phyloP scores from a whole-genome alignment of 1,140 invertebrate species.

The Dreissena polymorpha region DNA sequence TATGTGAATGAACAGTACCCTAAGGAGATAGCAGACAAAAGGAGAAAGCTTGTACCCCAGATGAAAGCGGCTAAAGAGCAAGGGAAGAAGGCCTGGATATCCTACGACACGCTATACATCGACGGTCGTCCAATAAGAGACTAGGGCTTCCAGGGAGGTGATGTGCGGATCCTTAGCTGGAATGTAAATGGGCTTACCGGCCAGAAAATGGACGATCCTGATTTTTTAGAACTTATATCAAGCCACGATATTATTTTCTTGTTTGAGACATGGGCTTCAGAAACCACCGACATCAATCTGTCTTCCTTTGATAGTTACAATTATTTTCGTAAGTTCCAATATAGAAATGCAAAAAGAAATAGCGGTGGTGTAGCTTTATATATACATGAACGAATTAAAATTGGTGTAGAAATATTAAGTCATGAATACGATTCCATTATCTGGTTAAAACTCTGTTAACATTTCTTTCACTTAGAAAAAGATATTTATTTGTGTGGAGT shows the following conservation, averaged over 20 bases:
- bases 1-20: no score
- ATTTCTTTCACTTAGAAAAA: conserved; percentile 8
- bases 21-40: no score
- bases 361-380: conserved; percentile 17
- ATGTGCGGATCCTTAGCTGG: no score
- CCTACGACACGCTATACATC: no score
- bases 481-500: conserved; percentile 9
- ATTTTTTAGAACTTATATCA: conserved; percentile 12
- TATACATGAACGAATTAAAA: not conserved
- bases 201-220: conserved; percentile 1
- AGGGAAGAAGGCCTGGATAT: no score
- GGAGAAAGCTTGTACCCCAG: no score
- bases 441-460: conserved; percentile 12
- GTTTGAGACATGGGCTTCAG: conserved; percentile 8
- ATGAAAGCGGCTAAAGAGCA: no score
- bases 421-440: conserved; percentile 18
- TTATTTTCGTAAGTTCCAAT: conserved; percentile 20
- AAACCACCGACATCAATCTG: not conserved
- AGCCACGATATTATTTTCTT: conserved; percentile 26
- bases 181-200: no score
- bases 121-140: no score
- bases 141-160: no score
- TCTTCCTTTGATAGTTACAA: conserved; percentile 3
- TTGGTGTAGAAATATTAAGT: not conserved
- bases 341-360: not conserved